These are phyloP conservation scores for Resseliella maxima DNA, from an alignment of 2,888 invertebrate species.

Conservation along the genomic window DNA sequence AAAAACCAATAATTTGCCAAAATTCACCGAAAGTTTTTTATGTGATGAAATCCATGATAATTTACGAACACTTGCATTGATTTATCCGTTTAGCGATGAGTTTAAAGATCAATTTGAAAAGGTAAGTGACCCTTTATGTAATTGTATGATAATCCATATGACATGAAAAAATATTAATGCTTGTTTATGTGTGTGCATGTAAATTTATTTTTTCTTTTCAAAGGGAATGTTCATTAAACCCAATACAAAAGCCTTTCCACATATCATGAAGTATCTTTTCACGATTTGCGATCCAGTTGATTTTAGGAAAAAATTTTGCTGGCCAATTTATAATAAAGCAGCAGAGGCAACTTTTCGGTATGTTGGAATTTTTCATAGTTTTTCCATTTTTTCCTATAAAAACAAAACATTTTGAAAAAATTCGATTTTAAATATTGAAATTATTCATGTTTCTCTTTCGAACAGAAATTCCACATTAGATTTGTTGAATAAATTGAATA, in stretches of 20 bases:
- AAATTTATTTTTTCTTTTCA: not conserved
- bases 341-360: conserved; percentile 64
- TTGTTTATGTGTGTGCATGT: not conserved
- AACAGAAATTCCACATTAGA: conserved; percentile 64
- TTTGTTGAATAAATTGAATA: conserved; percentile 65
- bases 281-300: conserved; percentile 65
- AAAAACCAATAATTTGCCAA: not conserved
- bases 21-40: conserved; percentile 60
- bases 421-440: not conserved
- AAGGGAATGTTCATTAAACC: conserved; percentile 67
- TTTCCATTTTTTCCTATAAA: conserved; percentile 33
- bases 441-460: not conserved
- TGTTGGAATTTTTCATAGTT: not conserved
- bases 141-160: no score
- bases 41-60: conserved; percentile 63
- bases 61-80: conserved; percentile 62
- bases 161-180: no score
- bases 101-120: conserved; percentile 61
- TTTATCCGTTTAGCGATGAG: conserved; percentile 64
- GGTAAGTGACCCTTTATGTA: conserved; percentile 56
- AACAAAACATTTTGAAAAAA: no score
- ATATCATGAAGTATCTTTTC: conserved; percentile 66
- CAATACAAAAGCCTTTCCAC: conserved; percentile 65
- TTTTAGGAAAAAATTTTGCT: conserved; percentile 66
- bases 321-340: conserved; percentile 66